Evolutionary conservation across 2,797 vertebrate genomes (phyloP), one percentile per base, ranked within the genome.

Genomic region (Premnoplex brunnescens): DNA sequence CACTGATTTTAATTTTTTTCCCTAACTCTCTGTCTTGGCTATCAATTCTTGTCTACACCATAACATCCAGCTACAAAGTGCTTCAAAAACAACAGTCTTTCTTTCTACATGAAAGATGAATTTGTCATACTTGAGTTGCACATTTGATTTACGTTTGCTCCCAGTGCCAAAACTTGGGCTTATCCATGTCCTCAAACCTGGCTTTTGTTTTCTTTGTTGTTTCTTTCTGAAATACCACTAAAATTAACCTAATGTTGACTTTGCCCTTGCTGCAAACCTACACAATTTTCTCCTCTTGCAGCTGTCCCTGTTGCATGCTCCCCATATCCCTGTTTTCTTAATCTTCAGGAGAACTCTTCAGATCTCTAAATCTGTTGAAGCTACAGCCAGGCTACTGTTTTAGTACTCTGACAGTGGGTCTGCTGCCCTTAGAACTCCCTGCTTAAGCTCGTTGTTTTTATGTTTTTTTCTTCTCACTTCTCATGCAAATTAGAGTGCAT

Each of bases 11-110:
- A 48, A 19, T 64, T 72, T 71, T 49, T 21, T 17, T 3, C 37
- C 30, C 56, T 39, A 19, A 89, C 78, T 88, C 15, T 91, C 41
- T 87, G 23, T 77, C 91, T 91, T 66, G 43, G 74, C 64, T 69
- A 64, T 94, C 92, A 73, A 8, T 71, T 94, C 82, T 83, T 83
- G 56, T 74, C 85, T 88, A 13, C 12, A 66, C 51, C 9, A 13
- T 56, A 76, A 60, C 72, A 43, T 92, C 82, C 76, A 74, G 12
- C 77, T 95, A 26, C 62, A 7, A 12, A 82, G 60, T 82, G 49
- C 80, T 90, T 92, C 51, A 94, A 73, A 93, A 84, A 52, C 41
- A 82, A 34, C 66, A 74, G 27, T 79, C 86, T 82, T 81, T 93
- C 36, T 90, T 91, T 69, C 43, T 86, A 30, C 30, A 27, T 56